Evolutionary conservation across 2,113 vertebrate genomes (phyloP).

Genomic region (Urocitellus parryii): DNA sequence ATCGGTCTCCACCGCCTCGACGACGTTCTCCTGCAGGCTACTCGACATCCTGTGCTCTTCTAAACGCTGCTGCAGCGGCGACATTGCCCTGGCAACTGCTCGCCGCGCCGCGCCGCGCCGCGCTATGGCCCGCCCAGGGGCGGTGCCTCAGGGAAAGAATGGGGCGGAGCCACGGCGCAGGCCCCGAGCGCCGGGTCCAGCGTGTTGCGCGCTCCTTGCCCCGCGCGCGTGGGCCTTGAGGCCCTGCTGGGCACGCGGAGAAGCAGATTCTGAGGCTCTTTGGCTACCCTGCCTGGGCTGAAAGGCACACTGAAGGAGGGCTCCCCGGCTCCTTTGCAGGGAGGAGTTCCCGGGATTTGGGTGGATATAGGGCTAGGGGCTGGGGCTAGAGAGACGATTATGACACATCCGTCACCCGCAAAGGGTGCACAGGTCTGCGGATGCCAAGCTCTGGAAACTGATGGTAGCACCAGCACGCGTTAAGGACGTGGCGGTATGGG

Average conservation of each 20-base stretch:
- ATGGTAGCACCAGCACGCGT: not conserved
- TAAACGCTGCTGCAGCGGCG: accelerated
- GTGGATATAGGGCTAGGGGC: not conserved
- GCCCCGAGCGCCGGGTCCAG: too few relatives aligned
- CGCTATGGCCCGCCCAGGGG: too few relatives aligned
- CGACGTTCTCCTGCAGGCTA: too few relatives aligned
- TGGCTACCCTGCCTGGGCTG: accelerated
- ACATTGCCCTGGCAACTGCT: not conserved
- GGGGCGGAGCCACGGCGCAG: not conserved
- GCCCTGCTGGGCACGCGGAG: not conserved
- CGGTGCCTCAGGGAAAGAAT: too few relatives aligned
- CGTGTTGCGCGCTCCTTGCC: not conserved
- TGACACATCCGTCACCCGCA: slow-evolving; percentile 18
- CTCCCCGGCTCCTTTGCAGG: not conserved
- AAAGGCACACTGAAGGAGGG: not conserved
- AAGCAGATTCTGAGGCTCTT: accelerated
- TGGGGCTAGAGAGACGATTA: not conserved
- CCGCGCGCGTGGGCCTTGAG: accelerated
- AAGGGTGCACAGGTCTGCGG: not conserved
- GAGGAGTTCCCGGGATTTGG: not conserved
- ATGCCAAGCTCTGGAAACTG: not conserved
- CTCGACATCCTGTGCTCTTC: accelerated
- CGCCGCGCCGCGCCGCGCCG: not conserved
- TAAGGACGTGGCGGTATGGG: not conserved
- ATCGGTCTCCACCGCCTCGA: too few relatives aligned